Base-by-base conservation (phyloP, 2,113 vertebrate genomes). In the Nothocercus julius region DNA sequence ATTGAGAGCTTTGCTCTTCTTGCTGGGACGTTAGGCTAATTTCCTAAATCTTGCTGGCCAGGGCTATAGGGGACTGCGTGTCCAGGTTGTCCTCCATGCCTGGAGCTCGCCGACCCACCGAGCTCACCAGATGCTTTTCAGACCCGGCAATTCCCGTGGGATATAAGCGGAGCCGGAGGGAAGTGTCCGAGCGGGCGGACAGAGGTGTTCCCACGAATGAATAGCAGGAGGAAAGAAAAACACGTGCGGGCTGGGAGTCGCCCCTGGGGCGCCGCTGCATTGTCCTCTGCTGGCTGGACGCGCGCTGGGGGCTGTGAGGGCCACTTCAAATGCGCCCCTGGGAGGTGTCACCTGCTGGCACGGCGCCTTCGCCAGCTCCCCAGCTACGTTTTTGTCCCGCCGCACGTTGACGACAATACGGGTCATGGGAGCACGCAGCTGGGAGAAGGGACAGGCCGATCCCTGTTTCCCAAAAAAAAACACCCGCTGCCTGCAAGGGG, bases 201-300 rank as follows among this genome's bases (percentile, higher is more conserved):
- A 73, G 85, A 96, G 91, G 78, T 95, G 74, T 93, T 96, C 89
- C 81, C 89, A 79, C 13, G 13, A 62, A 80, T 82, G 82, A 89
- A 89, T 5, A 85, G 85, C 61, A 85, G 89, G 91, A 75, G 93
- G 66, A 82, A 92, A 81, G 69, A 45, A 89, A 94, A 83, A n/a
- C 40, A 8, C 18, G 58, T 59, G 84, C 84, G 89, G 63, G 85
- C 15, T 63, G 85, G 78, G 88, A 40, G 78, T 87, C 5, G 63
- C 63, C 74, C 81, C 91, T 63, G 87, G n/a, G 66, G 72, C n/a
- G 1, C 47, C 47, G 21, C 6, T 1, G 5, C 72, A 58, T 88
- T 91, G 82, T 78, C 34, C 30, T 12, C 8, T 27, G 40, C 53
- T 0, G 12, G 51, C 68, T 56, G 5, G 16, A 58, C 8, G 32